Base-by-base conservation (phyloP, 2,797 vertebrate genomes). In the Acrossocheilus fasciatus region DNA sequence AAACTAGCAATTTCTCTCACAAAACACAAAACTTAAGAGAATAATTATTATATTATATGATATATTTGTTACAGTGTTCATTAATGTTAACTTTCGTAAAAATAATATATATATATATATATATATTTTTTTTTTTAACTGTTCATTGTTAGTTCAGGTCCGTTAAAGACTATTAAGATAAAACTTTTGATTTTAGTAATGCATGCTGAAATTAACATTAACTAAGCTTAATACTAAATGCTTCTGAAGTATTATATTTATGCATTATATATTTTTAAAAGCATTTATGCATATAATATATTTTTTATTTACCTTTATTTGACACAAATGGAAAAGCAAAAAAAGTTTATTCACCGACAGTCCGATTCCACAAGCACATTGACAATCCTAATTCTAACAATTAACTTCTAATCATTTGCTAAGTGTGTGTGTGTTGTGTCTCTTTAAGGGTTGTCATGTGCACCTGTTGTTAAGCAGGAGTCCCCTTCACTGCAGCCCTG, bases 381-480 rank as follows among this genome's bases (percentile, higher is more conserved):
- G 39, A 74, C 11, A 64, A 5, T 17, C 43, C 26, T 62, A 30
- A 75, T 14, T 7, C 26, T 36, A 74, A 17, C 11, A 36, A 59
- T 74, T 17, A 43, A 64, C n/a, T 47, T 34, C 12, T 47, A 47
- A 83, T 62, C 15, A 64, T 54, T n/a, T 52, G 66, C n/a, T 30
- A 73, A 59, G 4, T 20, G n/a, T n/a, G 41, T 10, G 39, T 10
- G 39, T 62, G 84, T 17, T 7, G 23, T 82, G 69, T 87, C 82
- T 85, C 70, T 86, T 87, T 90, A 89, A 89, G 77, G 79, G 85
- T 86, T 85, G 85, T 88, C 82, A 87, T 88, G 75, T 88, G 86
- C 88, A 89, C 90, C 90, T 90, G 90, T 90, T 89, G 90, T 90
- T 86, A 88, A 86, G 87, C 81, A 87, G 81, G 77, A 90, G 68